Percentiles rank a stretch among this genome's conserved stretches.
Evolutionary conservation across 2,888 invertebrate genomes (phyloP).

Genomic region (Sussaba pulchella): DNA sequence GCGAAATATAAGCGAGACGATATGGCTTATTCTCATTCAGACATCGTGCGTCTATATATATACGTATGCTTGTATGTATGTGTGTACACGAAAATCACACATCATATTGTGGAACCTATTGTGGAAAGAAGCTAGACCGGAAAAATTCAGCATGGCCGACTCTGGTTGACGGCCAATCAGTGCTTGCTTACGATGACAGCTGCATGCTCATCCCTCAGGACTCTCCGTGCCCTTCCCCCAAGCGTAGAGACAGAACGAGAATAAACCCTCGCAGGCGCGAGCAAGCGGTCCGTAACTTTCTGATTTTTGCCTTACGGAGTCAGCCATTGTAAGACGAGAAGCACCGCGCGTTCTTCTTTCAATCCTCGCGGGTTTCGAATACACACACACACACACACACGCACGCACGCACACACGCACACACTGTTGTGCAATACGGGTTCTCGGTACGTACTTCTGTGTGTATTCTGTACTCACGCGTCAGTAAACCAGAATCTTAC

Average conservation of each 20-base stretch:
- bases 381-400: background rate
- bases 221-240: constrained; percentile 66
- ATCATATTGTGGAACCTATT: constrained; percentile 73
- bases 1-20: background rate
- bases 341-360: constrained; percentile 56
- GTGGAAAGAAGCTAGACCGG: constrained; percentile 81
- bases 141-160: constrained; percentile 83
- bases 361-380: constrained; percentile 29
- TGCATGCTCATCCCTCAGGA: constrained; percentile 80
- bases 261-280: constrained; percentile 67
- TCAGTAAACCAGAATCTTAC: constrained; percentile 27
- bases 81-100: constrained; percentile 36
- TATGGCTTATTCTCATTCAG: background rate
- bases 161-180: constrained; percentile 77
- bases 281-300: constrained; percentile 81
- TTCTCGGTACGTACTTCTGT: constrained; percentile 27
- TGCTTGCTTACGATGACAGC: constrained; percentile 78
- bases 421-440: constrained; percentile 1
- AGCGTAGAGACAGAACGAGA: constrained; percentile 34
- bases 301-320: constrained; percentile 84
- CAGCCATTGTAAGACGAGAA: constrained; percentile 82
- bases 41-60: background rate
- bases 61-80: no score
- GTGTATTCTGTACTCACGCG: constrained; percentile 22
- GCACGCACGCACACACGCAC: background rate